These are phyloP conservation scores for Epirrhoe tristata DNA, from an alignment of 2,888 invertebrate genomes.

Conservation along the genomic window DNA sequence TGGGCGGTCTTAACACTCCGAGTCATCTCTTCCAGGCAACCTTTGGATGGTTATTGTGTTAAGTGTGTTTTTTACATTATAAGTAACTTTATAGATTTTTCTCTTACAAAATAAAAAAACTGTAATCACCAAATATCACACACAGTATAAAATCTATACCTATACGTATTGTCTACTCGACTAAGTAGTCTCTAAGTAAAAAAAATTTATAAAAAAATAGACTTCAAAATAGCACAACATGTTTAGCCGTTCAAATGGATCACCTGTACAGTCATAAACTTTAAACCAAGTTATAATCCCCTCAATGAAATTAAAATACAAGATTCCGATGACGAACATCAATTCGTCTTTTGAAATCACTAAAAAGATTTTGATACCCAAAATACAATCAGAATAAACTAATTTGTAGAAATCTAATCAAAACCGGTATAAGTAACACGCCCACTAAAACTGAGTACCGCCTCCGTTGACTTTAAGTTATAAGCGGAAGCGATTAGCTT, in stretches of 20 bases:
- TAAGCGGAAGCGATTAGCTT: slow-evolving; percentile 35
- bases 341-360: slow-evolving; percentile 43
- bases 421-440: slow-evolving; percentile 70
- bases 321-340: slow-evolving; percentile 31
- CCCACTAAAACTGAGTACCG: slow-evolving; percentile 64
- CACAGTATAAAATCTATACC: too few relatives aligned
- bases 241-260: background rate
- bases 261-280: slow-evolving; percentile 24
- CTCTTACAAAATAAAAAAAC: too few relatives aligned
- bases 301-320: slow-evolving; percentile 34
- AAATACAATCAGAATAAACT: slow-evolving; percentile 67
- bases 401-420: slow-evolving; percentile 78
- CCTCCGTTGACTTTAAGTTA: slow-evolving; percentile 54
- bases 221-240: background rate
- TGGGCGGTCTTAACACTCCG: too few relatives aligned
- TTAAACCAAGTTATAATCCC: slow-evolving; percentile 26
- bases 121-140: too few relatives aligned
- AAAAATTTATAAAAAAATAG: too few relatives aligned
- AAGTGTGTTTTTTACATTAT: too few relatives aligned
- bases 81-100: too few relatives aligned
- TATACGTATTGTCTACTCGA: too few relatives aligned
- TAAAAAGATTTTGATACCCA: slow-evolving; percentile 60
- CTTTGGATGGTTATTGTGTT: too few relatives aligned
- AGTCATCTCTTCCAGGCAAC: too few relatives aligned
- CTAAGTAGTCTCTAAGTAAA: too few relatives aligned